These are phyloP conservation scores for Platanista minor DNA, from an alignment of 2,113 vertebrate species.

Conservation along the genomic window DNA sequence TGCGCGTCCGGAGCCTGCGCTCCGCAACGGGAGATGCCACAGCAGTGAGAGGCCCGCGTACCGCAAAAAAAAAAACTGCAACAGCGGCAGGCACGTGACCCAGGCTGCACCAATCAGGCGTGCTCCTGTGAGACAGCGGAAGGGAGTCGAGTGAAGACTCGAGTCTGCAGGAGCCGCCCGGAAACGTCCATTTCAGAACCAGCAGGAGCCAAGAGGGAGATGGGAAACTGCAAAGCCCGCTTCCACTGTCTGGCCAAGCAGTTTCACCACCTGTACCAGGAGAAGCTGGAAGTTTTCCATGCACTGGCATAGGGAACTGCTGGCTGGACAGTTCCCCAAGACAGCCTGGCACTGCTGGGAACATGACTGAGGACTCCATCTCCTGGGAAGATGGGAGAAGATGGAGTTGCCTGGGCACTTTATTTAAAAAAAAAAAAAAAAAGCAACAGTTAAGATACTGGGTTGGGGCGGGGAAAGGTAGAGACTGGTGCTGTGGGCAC, in stretches of 20 bases:
- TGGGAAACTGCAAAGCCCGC: conserved; percentile 89
- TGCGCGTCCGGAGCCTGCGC: too few relatives aligned
- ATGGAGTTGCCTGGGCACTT: conserved; percentile 20
- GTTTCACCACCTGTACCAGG: conserved; percentile 88
- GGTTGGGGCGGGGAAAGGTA: too few relatives aligned
- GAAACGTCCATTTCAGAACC: too few relatives aligned
- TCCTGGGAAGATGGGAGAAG: conserved; percentile 16
- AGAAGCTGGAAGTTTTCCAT: conserved; percentile 83
- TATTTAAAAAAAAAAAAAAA: not conserved
- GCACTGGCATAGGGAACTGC: conserved; percentile 76
- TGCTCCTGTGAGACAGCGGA: too few relatives aligned
- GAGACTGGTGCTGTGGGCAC: not conserved
- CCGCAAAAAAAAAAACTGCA: not conserved
- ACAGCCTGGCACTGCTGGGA: too few relatives aligned
- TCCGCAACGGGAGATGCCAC: too few relatives aligned
- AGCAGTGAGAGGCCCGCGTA: too few relatives aligned
- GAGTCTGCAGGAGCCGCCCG: too few relatives aligned
- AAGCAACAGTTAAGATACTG: not conserved
- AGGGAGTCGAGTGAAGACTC: too few relatives aligned
- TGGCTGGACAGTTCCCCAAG: rapidly evolving
- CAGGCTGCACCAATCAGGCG: too few relatives aligned
- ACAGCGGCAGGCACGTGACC: too few relatives aligned
- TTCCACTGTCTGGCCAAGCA: conserved; percentile 87
- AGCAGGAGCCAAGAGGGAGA: conserved; percentile 85
- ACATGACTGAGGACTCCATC: not conserved